Evolutionary conservation across 1,140 invertebrate genomes (phyloP), one percentile per base, ranked within the genome.

Genomic region (Camponotus floridanus): DNA sequence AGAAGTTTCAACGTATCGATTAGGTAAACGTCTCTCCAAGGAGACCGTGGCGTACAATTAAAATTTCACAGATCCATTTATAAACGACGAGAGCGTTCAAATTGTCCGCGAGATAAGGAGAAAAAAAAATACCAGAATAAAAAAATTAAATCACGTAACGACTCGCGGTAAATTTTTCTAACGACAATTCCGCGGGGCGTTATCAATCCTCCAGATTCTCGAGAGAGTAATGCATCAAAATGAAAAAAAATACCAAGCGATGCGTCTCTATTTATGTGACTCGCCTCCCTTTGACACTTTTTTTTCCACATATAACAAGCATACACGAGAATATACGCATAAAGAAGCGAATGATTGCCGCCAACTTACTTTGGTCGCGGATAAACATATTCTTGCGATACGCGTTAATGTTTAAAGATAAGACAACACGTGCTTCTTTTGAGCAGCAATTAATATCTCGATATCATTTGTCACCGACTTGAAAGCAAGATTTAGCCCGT

Each of bases 111-210:
- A 57, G n/a, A 83, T 59, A 42, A 65, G 64, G 21, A 64, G 45
- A 55, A 4, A 45, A 31, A 13, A 3, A 21, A 13, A 36, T 62
- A n/a, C 8, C 45, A 18, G 55, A 21, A 42, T 64, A 67, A 78
- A 85, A 65, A 85, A 78, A 78, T 26, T 3, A 78, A 85, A 85
- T 85, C 81, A 85, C 73, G 36, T 42, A 76, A 51, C 33, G 15
- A 51, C 11, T 2, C 4, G 61, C 61, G 59, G 59, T 65, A 42
- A 39, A 48, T 85, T 65, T 65, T 76, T 65, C 81, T 62, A 78
- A 62, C 68, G 36, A 64, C 48, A 84, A 64, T 26, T 78, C 73
- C 61, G 21, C 21, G 31, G 74, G 45, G 81, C 18, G 62, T 85
- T 68, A 78, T 85, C 73, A 78, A 85, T 85, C 81, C 61, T 64